Conservation (phyloP, 30 jellyfish, hydroid and myxozoan species). For the Cassiopea xamachana region DNA sequence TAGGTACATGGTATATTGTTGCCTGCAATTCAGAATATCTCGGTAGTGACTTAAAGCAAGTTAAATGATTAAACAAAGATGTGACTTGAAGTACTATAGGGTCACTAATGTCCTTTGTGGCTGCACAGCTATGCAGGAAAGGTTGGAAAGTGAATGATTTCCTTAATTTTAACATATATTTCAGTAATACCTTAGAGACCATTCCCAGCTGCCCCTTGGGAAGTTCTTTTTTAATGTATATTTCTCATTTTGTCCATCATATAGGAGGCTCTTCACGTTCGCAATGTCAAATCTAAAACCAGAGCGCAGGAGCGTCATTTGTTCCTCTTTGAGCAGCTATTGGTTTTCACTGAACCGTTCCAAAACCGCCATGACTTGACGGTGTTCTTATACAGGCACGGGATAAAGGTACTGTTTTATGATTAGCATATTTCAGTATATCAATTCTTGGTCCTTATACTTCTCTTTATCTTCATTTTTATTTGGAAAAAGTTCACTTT, state of each 20-base stretch:
- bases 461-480: neutral
- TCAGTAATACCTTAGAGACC: too few species aligned
- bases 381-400: slow-evolving; percentile 83
- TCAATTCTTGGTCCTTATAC: neutral
- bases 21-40: too few species aligned
- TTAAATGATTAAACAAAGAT: too few species aligned
- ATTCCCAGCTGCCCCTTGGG: neutral
- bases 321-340: slow-evolving; percentile 86
- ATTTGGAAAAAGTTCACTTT: too few species aligned
- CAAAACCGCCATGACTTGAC: slow-evolving; percentile 82
- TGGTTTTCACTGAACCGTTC: slow-evolving; percentile 92
- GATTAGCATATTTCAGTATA: neutral
- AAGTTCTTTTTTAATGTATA: too few species aligned
- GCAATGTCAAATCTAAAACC: slow-evolving; percentile 83
- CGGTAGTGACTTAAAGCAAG: too few species aligned
- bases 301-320: slow-evolving; percentile 87
- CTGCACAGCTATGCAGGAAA: too few species aligned
- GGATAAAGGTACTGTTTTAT: slow-evolving; percentile 69
- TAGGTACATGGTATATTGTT: too few species aligned
- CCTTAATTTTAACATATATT: too few species aligned
- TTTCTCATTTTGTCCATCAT: neutral
- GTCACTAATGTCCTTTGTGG: too few species aligned
- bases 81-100: too few species aligned
- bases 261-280: slow-evolving; percentile 85
- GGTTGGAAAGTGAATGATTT: too few species aligned